Base-by-base conservation (phyloP, 2,797 vertebrate species). In the Crax fasciolata region DNA sequence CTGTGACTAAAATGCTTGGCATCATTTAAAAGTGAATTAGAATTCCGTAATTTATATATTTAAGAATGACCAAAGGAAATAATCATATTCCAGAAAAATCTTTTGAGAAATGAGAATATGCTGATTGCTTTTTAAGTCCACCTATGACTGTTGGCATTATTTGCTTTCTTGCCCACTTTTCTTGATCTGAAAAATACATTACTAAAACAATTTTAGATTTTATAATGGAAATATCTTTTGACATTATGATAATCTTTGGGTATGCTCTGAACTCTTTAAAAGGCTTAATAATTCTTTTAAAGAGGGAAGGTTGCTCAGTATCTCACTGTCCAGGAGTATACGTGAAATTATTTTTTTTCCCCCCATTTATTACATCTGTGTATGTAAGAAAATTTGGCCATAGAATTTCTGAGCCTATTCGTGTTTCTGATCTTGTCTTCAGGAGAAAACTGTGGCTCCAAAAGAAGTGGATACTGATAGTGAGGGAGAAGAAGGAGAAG, bases 371-470 rank as follows among this genome's bases (percentile, higher is more conserved):
- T 89, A 27, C 4, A 30, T 38, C 39, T 59, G 3, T 27, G 4
- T 75, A 43, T 49, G 43, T 89, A 84, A 91, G 9, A 82, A 71
- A 82, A 59, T 52, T 58, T 63, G 21, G 15, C 11, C 52, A 17
- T 48, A 3, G 49, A 87, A 65, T 76, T 63, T 75, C 15, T 71
- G 30, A 81, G 24, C 17, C 6, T 61, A 78, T 57, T 93, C 4
- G 46, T 91, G 44, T 72, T 92, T 92, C 70, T 80, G 5, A 63
- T 89, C 28, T 84, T 75, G 17, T 41, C 3, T 38, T 57, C 68
- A 98, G 98, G 97, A 98, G 83, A 41, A 89, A 35, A 91, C 94
- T 35, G 67, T 98, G 8, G 57, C 91, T 20, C 51, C 96, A 51
- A 94, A 96, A 89, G 96, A 93, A 12, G 2, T 23, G 28, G 96